phyloP scores from a whole-genome alignment of 2,797 vertebrate genomes.

The Anisognathus igniventris region DNA sequence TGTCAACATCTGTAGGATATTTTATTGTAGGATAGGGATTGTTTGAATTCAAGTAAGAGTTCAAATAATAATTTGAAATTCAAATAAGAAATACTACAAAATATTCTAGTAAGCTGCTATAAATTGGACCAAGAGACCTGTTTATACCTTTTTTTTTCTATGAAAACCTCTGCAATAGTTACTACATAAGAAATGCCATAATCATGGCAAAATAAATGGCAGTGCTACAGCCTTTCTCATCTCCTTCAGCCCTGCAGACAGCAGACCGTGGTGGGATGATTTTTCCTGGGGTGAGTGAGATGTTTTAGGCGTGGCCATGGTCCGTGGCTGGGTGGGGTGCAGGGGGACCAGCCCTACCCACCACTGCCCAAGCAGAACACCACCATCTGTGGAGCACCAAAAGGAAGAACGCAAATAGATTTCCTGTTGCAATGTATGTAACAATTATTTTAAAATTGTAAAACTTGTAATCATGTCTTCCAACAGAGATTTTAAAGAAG shows the following conservation, averaged over 20 bases:
- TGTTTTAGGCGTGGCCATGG: neutral
- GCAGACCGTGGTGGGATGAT: neutral
- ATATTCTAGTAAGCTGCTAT: neutral
- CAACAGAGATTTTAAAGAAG: neutral
- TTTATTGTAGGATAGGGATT: neutral
- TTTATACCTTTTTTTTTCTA: neutral
- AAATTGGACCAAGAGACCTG: neutral
- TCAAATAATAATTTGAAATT: neutral
- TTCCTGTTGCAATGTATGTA: neutral
- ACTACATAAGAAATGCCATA: neutral
- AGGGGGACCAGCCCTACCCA: conserved; percentile 9
- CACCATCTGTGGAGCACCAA: conserved; percentile 72
- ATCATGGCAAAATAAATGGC: neutral
- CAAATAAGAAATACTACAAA: neutral
- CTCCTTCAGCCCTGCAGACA: neutral
- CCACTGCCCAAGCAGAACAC: conserved; percentile 72
- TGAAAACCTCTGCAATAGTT: neutral
- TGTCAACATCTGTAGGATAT: neutral
- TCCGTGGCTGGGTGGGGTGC: neutral
- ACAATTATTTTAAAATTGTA: neutral
- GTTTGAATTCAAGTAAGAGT: neutral
- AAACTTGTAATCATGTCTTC: neutral
- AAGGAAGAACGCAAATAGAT: neutral
- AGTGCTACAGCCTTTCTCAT: neutral
- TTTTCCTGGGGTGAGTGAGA: neutral